Base-by-base conservation (phyloP, 2,888 invertebrate species). In the Drosophila pegasa region DNA sequence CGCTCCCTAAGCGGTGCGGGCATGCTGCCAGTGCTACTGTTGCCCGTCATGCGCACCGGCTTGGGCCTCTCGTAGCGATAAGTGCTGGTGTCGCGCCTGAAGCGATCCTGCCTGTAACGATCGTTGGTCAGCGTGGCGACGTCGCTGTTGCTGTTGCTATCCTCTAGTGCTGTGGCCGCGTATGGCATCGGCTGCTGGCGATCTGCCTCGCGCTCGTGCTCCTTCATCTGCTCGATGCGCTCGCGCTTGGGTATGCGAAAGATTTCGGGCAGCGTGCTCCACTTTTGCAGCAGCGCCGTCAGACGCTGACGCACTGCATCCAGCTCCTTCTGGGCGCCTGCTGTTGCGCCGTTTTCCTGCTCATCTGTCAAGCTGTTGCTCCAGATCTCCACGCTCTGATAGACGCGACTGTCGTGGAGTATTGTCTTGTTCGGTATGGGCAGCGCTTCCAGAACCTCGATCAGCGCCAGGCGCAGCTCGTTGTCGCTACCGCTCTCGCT, bases 401-500 rank as follows among this genome's bases (percentile, higher is more conserved):
- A 94, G 75, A 99, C 96, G 87, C 98, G 97, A 86, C 97, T 98
- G 90, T 99, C 98, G 87, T 96, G 96, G 9, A 99, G 93, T 94
- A 98, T 96, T 0, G 97, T 98, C 93, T 97, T 98, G 92, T 98
- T 98, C 3, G 97, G 96, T 75, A 99, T 97, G 10, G 99, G 98
- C 75, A 99, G 93, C 22, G 95, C 94, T 75, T 95, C 95, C 63
- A 99, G 93, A 0, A 97, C 96, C 87, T 95, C 95, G 27, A 99
- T 93, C 89, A 96, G 93, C 85, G 95, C 95, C 73, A 94, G 94
- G 92, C 97, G 96, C 91, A 91, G 79, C 65, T 89, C 78, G 48
- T 80, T 75, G 43, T 89, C 89, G 14, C 76, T 83, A 45, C 80
- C 88, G 31, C 84, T 89, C 88, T 97, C 97, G 65, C 95, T 94